phyloP scores from a whole-genome alignment of 2,113 vertebrate species.

The Octodon degus region DNA sequence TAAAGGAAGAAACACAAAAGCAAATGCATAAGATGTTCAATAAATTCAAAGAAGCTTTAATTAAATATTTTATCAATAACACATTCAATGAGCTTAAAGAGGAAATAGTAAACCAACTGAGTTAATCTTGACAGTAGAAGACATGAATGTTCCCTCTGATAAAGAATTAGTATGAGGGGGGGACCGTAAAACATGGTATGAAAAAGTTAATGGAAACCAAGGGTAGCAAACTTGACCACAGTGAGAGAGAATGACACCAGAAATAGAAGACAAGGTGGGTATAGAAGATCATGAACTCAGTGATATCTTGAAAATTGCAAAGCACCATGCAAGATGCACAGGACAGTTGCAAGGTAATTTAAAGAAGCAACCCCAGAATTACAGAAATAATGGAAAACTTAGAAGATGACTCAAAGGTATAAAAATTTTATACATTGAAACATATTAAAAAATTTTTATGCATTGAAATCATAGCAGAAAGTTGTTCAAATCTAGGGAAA shows the following conservation, averaged over 20 bases:
- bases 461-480: not conserved
- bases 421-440: not conserved
- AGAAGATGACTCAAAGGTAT: not conserved
- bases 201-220: not conserved
- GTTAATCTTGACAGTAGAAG: not conserved
- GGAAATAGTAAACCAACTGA: not conserved
- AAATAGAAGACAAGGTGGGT: not conserved
- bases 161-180: not conserved
- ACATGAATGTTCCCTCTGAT: not conserved
- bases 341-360: not conserved
- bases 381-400: not conserved
- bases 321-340: not conserved
- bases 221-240: not conserved
- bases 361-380: not conserved
- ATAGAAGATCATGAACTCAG: not conserved
- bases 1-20: not conserved
- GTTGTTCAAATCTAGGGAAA: not conserved
- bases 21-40: not conserved
- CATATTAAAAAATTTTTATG: not conserved
- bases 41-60: not conserved
- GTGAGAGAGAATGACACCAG: not conserved
- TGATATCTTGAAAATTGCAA: not conserved
- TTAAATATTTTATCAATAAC: not conserved
- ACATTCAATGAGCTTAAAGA: not conserved
- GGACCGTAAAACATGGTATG: not conserved